Percentiles rank a stretch among this genome's conserved stretches.
phyloP scores from a whole-genome alignment of 2,797 vertebrate species.

The Rhinatrema bivittatum region DNA sequence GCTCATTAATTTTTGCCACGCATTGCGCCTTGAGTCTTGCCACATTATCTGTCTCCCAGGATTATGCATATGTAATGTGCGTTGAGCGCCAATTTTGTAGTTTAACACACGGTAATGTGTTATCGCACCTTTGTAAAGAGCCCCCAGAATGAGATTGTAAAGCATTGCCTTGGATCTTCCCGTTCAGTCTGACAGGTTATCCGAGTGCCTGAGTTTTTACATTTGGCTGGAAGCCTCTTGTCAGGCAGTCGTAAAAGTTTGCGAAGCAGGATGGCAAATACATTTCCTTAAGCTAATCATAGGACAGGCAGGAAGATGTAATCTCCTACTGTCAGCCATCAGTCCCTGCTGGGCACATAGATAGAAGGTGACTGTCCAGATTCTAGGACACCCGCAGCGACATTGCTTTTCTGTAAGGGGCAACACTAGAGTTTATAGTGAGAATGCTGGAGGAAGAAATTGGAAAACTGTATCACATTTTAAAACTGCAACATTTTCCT shows the following conservation, averaged over 20 bases:
- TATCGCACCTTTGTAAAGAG: too few species aligned
- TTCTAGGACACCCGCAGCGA: neutral
- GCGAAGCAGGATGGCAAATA: neutral
- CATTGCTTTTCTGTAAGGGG: neutral
- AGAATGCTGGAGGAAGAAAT: slow-evolving; percentile 23
- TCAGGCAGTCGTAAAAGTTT: neutral
- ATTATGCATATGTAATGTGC: too few species aligned
- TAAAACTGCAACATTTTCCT: slow-evolving; percentile 44
- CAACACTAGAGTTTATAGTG: slow-evolving; percentile 17
- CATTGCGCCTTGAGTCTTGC: too few species aligned
- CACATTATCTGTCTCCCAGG: too few species aligned
- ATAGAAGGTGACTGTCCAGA: too few species aligned
- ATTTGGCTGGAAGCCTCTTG: slow-evolving; percentile 2
- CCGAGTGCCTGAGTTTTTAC: too few species aligned
- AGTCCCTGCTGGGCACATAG: neutral
- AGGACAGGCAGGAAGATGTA: neutral
- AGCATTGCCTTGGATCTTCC: too few species aligned
- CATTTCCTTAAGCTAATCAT: neutral
- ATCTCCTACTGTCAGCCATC: neutral
- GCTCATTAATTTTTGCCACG: too few species aligned
- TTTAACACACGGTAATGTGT: too few species aligned
- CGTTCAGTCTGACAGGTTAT: too few species aligned
- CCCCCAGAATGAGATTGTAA: too few species aligned
- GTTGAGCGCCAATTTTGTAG: too few species aligned
- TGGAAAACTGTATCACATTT: slow-evolving; percentile 29